These are phyloP conservation scores for Episyrphus balteatus DNA, from an alignment of 1,140 invertebrate genomes.

Conservation along the genomic window DNA sequence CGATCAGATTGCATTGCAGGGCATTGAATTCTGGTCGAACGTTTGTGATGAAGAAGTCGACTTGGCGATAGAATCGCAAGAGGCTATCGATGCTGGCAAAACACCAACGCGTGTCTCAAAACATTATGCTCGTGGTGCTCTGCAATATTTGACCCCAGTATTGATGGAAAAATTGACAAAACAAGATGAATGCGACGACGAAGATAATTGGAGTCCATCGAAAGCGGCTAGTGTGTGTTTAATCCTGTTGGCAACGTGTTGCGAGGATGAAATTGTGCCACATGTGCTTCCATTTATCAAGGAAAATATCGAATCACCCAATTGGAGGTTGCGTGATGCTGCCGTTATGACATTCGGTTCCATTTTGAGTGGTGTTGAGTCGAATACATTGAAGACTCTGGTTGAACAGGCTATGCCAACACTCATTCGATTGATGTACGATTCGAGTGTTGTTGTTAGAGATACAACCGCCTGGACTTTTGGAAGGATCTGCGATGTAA, in stretches of 20 bases:
- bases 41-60: slow-evolving; percentile 99
- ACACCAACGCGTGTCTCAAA: slow-evolving; percentile 82
- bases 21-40: slow-evolving; percentile 99
- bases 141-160: slow-evolving; percentile 90
- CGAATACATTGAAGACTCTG: slow-evolving; percentile 74
- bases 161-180: slow-evolving; percentile 90
- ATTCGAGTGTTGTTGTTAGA: slow-evolving; percentile 81
- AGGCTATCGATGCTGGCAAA: slow-evolving; percentile 82
- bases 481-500: slow-evolving; percentile 84
- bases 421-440: slow-evolving; percentile 88
- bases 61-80: slow-evolving; percentile 85
- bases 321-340: slow-evolving; percentile 94
- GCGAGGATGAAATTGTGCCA: slow-evolving; percentile 93
- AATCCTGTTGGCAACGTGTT: slow-evolving; percentile 93
- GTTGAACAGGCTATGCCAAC: slow-evolving; percentile 95
- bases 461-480: slow-evolving; percentile 98
- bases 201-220: slow-evolving; percentile 99
- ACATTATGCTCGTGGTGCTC: slow-evolving; percentile 91
- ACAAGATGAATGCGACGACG: slow-evolving; percentile 88
- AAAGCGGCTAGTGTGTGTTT: slow-evolving; percentile 99
- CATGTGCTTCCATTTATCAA: slow-evolving; percentile 96
- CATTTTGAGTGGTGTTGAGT: slow-evolving; percentile 88
- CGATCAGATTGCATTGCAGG: slow-evolving; percentile 94
- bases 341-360: slow-evolving; percentile 98
- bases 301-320: slow-evolving; percentile 81